Evolutionary conservation across 2,888 invertebrate species (phyloP).

Genomic region (Apantesis nais): DNA sequence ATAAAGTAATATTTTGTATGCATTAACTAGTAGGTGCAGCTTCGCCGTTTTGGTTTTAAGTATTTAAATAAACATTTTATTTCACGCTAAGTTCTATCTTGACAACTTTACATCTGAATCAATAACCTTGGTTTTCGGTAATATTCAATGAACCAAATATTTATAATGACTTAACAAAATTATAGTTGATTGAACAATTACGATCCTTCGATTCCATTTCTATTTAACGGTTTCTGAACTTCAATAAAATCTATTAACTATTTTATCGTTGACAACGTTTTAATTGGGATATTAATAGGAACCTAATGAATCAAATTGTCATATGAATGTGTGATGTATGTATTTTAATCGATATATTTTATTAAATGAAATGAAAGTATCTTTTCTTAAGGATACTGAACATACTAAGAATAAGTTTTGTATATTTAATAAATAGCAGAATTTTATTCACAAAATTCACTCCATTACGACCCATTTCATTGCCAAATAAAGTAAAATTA

Average conservation of each 20-base stretch:
- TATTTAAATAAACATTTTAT: not conserved
- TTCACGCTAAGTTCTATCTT: not conserved
- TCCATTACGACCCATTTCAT: not conserved
- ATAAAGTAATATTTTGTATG: too few species aligned
- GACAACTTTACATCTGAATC: not conserved
- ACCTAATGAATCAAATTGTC: not conserved
- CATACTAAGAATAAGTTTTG: not conserved
- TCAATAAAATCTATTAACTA: not conserved
- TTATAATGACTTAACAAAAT: constrained; percentile 23
- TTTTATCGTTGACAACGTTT: not conserved
- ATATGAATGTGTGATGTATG: not conserved
- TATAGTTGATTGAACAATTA: constrained; percentile 33
- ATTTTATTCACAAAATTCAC: not conserved
- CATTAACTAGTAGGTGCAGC: not conserved
- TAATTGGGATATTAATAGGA: not conserved
- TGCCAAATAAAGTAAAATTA: not conserved
- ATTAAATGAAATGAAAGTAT: not conserved
- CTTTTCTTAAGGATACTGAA: not conserved
- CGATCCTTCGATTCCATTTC: constrained; percentile 10
- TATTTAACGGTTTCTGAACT: constrained; percentile 11
- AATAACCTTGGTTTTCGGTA: constrained; percentile 15
- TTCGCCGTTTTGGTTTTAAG: not conserved
- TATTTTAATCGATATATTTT: too few species aligned
- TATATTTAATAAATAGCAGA: not conserved
- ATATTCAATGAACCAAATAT: constrained; percentile 36